A percentile compares a stretch with the other conserved stretches of the same genome.
Evolutionary conservation across 1,140 invertebrate genomes (phyloP).

Genomic region (Hirudo medicinalis): DNA sequence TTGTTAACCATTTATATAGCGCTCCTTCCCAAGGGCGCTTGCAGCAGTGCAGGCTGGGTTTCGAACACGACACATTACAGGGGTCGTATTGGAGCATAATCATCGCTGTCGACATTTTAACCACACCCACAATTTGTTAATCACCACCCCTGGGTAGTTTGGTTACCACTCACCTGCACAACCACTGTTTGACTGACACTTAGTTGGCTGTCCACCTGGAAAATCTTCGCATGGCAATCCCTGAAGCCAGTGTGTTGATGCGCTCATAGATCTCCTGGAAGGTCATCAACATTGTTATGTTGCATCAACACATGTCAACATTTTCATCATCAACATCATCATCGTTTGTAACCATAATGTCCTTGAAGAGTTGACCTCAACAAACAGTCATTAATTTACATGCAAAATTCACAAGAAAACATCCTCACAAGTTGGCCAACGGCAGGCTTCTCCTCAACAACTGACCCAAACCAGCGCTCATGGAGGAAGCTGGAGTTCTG

Average conservation of each 20-base stretch:
- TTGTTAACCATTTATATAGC: too few species aligned
- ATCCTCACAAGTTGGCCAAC: slow-evolving; percentile 55
- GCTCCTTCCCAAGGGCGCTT: too few species aligned
- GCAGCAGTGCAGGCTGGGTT: too few species aligned
- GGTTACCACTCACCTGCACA: slow-evolving; percentile 59
- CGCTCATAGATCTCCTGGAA: slow-evolving; percentile 79
- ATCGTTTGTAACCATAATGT: too few species aligned
- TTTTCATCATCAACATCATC: not conserved
- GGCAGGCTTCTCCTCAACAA: slow-evolving; percentile 67
- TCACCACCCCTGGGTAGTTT: not conserved
- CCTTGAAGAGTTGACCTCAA: not conserved
- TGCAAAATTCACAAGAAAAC: not conserved
- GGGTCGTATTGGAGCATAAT: too few species aligned
- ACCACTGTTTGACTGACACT: slow-evolving; percentile 87
- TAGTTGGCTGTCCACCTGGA: slow-evolving; percentile 74
- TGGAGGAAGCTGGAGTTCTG: slow-evolving; percentile 88
- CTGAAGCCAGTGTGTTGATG: slow-evolving; percentile 82
- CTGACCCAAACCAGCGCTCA: slow-evolving; percentile 65
- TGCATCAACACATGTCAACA: not conserved
- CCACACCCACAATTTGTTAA: not conserved
- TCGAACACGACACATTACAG: too few species aligned
- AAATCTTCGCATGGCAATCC: slow-evolving; percentile 92
- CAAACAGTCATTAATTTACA: not conserved
- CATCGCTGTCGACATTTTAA: not conserved
- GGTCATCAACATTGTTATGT: not conserved